Evolutionary conservation across 2,888 invertebrate species (phyloP).

Genomic region (Opisthograptis luteolata): DNA sequence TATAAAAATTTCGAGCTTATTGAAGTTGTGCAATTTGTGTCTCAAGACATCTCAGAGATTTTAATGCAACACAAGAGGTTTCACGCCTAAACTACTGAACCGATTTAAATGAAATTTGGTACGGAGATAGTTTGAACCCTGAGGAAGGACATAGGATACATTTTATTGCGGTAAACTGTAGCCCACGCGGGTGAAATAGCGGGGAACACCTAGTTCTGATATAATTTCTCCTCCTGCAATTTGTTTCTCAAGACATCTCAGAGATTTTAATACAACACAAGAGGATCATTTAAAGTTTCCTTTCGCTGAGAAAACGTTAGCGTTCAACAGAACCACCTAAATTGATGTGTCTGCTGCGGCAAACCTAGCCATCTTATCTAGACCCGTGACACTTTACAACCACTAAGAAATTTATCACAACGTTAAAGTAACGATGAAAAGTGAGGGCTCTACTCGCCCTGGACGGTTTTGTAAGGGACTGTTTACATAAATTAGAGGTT

Average conservation of each 20-base stretch:
- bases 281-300: constrained; percentile 9
- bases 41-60: neutral
- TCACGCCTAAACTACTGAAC: too few relatives aligned
- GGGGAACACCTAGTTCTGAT: too few relatives aligned
- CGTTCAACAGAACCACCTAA: constrained; percentile 17
- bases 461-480: constrained; percentile 19
- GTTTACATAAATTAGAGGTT: constrained; percentile 37
- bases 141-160: too few relatives aligned
- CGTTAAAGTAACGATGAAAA: constrained; percentile 19
- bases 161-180: too few relatives aligned
- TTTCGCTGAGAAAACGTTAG: constrained; percentile 16
- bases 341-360: constrained; percentile 19
- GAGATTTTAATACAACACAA: neutral
- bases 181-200: too few relatives aligned
- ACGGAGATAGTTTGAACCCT: too few relatives aligned
- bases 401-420: constrained; percentile 5
- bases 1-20: too few relatives aligned
- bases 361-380: constrained; percentile 3
- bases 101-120: too few relatives aligned
- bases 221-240: too few relatives aligned
- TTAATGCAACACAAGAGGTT: neutral
- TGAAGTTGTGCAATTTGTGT: too few relatives aligned
- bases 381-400: constrained; percentile 11
- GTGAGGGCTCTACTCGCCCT: constrained; percentile 6
- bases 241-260: neutral